Evolutionary conservation across 2,888 invertebrate genomes (phyloP).

Genomic region (Dimorphilus gyrociliatus): DNA sequence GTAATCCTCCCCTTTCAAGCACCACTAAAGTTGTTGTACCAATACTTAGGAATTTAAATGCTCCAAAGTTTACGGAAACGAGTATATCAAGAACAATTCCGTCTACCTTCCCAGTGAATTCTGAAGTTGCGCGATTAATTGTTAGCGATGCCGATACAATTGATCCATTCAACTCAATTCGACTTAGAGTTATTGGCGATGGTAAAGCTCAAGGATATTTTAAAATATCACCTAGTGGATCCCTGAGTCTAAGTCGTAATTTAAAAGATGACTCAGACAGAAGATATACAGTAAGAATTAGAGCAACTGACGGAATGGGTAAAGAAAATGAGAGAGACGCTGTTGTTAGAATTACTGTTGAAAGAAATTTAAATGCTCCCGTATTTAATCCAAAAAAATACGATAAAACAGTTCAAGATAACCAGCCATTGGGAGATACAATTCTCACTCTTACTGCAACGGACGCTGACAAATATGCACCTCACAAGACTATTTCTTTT

Average conservation of each 20-base stretch:
- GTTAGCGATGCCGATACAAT: conserved; percentile 18
- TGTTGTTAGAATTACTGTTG: conserved; percentile 16
- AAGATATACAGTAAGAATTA: conserved; percentile 14
- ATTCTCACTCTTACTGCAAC: conserved; percentile 9
- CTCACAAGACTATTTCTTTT: no score
- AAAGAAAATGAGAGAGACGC: conserved; percentile 9
- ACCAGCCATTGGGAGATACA: conserved; percentile 11
- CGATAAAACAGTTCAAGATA: conserved; percentile 15
- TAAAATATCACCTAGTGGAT: no score
- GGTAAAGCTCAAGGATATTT: conserved; percentile 10
- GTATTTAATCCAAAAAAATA: conserved; percentile 11
- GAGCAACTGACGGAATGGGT: conserved; percentile 24
- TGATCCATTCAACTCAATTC: conserved; percentile 10
- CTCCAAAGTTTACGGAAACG: conserved; percentile 13
- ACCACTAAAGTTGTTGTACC: conserved; percentile 16
- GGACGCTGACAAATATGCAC: conserved; percentile 10
- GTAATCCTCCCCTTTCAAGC: conserved; percentile 9
- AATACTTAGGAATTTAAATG: conserved; percentile 14
- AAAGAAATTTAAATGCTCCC: conserved; percentile 20
- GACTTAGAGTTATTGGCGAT: conserved; percentile 12
- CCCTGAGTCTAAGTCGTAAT: not conserved
- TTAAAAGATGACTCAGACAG: conserved; percentile 12
- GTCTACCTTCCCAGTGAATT: conserved; percentile 6
- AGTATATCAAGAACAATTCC: no score
- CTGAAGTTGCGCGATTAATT: conserved; percentile 10